Evolutionary conservation across 1,140 invertebrate species (phyloP).

Genomic region (Psilanteris sp.): DNA sequence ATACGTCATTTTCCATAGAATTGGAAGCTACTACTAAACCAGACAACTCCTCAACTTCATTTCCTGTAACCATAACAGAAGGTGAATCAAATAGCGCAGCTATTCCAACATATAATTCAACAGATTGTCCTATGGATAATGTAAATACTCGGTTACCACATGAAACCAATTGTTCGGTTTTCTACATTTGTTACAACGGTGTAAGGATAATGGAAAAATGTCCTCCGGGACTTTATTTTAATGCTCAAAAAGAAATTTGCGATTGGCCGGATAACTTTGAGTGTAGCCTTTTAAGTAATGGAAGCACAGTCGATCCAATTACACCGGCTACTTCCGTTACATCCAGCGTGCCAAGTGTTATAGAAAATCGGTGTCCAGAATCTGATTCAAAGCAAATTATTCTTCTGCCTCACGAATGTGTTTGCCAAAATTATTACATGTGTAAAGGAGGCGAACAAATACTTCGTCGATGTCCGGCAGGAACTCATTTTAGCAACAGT

Average conservation of each 20-base stretch:
- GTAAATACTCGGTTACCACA: slow-evolving; percentile 28
- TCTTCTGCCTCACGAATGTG: slow-evolving; percentile 76
- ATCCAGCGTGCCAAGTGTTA: too few species aligned
- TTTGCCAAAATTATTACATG: slow-evolving; percentile 81
- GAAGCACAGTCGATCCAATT: neutral
- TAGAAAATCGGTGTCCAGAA: too few species aligned
- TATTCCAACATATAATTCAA: neutral
- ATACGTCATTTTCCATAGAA: too few species aligned
- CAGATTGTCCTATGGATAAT: neutral
- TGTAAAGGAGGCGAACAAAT: slow-evolving; percentile 77
- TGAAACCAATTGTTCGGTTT: slow-evolving; percentile 29
- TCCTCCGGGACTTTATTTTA: slow-evolving; percentile 17
- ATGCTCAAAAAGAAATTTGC: slow-evolving; percentile 1
- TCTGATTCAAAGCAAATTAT: slow-evolving; percentile 29
- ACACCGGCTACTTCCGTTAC: neutral
- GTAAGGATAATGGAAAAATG: slow-evolving; percentile 21
- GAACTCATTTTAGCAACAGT: slow-evolving; percentile 1
- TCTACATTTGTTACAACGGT: slow-evolving; percentile 31
- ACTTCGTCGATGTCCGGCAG: slow-evolving; percentile 11
- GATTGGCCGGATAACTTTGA: slow-evolving; percentile 16
- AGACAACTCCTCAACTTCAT: too few species aligned
- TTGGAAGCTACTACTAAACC: too few species aligned
- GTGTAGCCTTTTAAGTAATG: neutral
- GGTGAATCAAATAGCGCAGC: too few species aligned
- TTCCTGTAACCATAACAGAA: too few species aligned